Evolutionary conservation across 2,113 vertebrate genomes (phyloP), one percentile per base, ranked within the genome.

Genomic region (Progne subis): DNA sequence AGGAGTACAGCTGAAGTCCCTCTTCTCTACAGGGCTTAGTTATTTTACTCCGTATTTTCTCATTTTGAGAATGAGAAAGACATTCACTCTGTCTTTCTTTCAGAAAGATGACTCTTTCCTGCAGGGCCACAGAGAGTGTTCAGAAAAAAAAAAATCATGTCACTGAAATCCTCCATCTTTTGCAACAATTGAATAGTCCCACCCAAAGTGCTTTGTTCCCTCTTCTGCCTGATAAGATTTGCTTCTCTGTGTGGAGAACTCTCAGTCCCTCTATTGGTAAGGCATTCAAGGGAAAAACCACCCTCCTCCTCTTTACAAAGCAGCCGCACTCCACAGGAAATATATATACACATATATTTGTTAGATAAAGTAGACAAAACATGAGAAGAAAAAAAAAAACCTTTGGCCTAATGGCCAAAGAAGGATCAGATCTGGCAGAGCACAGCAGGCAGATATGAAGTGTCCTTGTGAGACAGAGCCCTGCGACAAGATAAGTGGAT

Each of bases 401-500:
- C 25, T 85, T 82, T 79, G 65, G 20, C 43, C 81, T 50, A 37
- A 32, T 37, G 49, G 34, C 52, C 49, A 49, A 68, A 82, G 63
- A 64, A 82, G 41, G 37, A 69, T 37, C 31, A 72, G 59, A 69
- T 46, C 28, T 61, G 70, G 61, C 71, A 77, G 55, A 69, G n/a
- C 4, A 2, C 70, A 85, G 49, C 53, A 68, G 46, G 37, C 1
- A 0, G 25, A 53, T 80, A 82, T 6, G 0, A 71, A 72, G 25
- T 23, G 53, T 69, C 75, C 74, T 87, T 71, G 75, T 49, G 63
- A 88, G 82, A 65, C 61, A 56, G 44, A 94, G 79, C 29, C 74
- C n/a, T 57, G 78, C 31, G 56, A 82, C 47, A 69, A 90, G 92
- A 65, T 72, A 93, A 96, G 53, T n/a, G 59, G 70, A 72, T 82